phyloP scores from a whole-genome alignment of 1,140 invertebrate species.

The Hycleus cichorii region DNA sequence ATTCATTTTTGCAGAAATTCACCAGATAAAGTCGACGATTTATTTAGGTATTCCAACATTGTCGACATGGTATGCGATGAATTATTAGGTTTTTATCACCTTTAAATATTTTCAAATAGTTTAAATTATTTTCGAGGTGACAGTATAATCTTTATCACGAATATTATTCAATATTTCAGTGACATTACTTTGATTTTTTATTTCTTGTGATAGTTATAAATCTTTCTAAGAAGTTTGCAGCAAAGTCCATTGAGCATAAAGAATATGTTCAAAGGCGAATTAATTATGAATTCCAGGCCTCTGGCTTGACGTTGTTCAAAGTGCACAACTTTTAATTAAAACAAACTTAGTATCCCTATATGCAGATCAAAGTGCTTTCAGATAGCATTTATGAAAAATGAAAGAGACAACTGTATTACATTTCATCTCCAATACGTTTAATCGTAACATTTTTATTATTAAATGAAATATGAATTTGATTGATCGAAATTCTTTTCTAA shows the following conservation, averaged over 20 bases:
- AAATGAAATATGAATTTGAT: constrained; percentile 15
- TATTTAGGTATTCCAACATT: constrained; percentile 20
- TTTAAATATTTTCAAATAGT: constrained; percentile 1
- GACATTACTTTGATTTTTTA: no score
- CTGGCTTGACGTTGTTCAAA: constrained; percentile 27
- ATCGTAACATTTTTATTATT: no score
- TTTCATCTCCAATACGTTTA: not conserved
- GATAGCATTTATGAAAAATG: constrained; percentile 31
- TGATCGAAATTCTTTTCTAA: constrained; percentile 20
- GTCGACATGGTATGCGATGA: constrained; percentile 30
- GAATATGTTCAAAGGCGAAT: constrained; percentile 31
- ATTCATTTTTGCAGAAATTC: constrained; percentile 32
- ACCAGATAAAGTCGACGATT: constrained; percentile 28
- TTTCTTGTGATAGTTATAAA: no score
- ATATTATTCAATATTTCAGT: no score
- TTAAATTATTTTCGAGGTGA: no score
- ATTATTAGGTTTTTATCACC: constrained; percentile 32
- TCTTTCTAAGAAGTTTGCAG: not conserved
- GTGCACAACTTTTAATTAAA: constrained; percentile 38
- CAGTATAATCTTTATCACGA: no score
- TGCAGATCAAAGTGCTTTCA: constrained; percentile 32
- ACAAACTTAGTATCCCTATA: constrained; percentile 26
- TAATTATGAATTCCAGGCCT: constrained; percentile 35
- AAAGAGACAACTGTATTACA: constrained; percentile 14
- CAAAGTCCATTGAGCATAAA: constrained; percentile 15